Evolutionary conservation across 2,797 vertebrate genomes (phyloP).

Genomic region (Acanthiza pusilla): DNA sequence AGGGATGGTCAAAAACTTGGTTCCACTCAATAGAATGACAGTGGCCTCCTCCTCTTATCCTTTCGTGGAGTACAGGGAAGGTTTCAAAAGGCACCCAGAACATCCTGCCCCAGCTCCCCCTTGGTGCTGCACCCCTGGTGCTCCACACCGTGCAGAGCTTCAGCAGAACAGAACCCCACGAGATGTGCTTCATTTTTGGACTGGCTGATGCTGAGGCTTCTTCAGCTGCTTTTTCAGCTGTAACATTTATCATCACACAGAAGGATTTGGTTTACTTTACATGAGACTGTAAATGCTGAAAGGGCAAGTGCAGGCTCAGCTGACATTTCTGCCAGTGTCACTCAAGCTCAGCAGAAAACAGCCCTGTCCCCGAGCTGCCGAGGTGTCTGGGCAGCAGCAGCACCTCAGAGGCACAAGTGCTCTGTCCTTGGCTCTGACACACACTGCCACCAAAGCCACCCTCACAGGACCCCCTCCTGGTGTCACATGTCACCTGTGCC

Average conservation of each 20-base stretch:
- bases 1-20: background rate
- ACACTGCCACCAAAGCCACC: background rate
- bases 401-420: background rate
- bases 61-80: background rate
- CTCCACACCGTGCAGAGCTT: background rate
- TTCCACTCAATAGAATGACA: background rate
- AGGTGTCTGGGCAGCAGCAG: background rate
- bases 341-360: background rate
- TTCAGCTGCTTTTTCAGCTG: slow-evolving; percentile 10
- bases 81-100: background rate
- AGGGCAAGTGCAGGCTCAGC: slow-evolving; percentile 43
- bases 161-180: background rate
- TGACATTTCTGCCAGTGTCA: slow-evolving; percentile 38
- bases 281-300: slow-evolving; percentile 21
- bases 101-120: background rate
- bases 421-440: background rate
- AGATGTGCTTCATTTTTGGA: background rate
- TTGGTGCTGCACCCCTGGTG: background rate
- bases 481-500: background rate
- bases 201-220: background rate
- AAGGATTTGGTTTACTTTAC: slow-evolving; percentile 13
- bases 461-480: background rate
- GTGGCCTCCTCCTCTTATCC: background rate
- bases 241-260: background rate
- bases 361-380: background rate